Percentiles rank a stretch among this genome's conserved stretches.
Evolutionary conservation across 2,113 vertebrate species (phyloP).

Genomic region (Pteronura brasiliensis): DNA sequence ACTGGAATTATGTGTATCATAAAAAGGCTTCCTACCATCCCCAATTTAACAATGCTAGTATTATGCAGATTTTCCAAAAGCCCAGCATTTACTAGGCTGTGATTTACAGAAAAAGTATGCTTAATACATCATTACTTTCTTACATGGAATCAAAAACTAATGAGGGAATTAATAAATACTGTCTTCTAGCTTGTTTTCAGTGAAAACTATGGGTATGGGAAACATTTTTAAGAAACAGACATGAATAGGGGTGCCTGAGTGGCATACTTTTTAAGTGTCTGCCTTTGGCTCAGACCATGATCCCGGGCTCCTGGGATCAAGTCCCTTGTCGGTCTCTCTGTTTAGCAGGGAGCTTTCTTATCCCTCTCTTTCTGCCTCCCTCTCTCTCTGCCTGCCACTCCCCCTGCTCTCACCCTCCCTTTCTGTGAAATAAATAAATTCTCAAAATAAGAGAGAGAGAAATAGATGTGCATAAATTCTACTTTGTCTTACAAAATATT

Average conservation of each 20-base stretch:
- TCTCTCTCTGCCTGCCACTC: too few relatives aligned
- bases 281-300: too few relatives aligned
- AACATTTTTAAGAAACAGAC: not conserved
- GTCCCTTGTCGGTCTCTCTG: too few relatives aligned
- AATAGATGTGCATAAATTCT: not conserved
- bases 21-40: constrained; percentile 16
- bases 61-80: constrained; percentile 28
- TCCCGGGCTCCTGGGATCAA: too few relatives aligned
- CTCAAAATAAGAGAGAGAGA: not conserved
- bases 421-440: too few relatives aligned
- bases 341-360: too few relatives aligned
- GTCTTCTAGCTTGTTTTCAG: not conserved
- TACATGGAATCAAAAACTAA: constrained; percentile 42
- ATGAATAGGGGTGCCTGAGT: not conserved
- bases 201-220: not conserved
- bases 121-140: constrained; percentile 28
- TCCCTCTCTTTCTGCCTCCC: too few relatives aligned
- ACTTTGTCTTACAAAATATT: not conserved
- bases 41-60: constrained; percentile 11
- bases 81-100: not conserved
- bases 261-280: too few relatives aligned
- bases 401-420: too few relatives aligned
- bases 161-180: constrained; percentile 24
- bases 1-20: not conserved
- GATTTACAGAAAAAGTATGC: constrained; percentile 33